phyloP scores from a whole-genome alignment of 2,113 vertebrate species.

The Pseudopodoces humilis region DNA sequence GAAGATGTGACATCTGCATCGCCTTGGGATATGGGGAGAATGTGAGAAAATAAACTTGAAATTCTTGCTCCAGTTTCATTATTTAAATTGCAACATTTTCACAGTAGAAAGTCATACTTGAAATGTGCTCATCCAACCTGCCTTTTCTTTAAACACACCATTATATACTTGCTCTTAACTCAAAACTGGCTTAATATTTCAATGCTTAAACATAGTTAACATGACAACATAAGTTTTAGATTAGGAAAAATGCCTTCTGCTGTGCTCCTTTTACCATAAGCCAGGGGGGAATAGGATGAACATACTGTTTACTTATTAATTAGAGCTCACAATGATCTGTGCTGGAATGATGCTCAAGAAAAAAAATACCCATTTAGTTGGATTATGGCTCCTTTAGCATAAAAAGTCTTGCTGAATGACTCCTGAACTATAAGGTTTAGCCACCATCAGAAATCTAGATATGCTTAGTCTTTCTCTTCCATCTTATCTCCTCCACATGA shows the following conservation, averaged over 20 bases:
- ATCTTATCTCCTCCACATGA: neutral
- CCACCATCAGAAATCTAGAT: neutral
- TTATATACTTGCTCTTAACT: neutral
- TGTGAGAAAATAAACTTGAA: conserved; percentile 47
- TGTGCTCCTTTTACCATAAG: neutral
- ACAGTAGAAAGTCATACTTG: neutral
- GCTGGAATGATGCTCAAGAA: neutral
- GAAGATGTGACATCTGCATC: conserved; percentile 7
- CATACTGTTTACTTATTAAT: neutral
- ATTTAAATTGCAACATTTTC: conserved; percentile 21
- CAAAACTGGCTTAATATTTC: neutral
- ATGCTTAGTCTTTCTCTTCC: neutral
- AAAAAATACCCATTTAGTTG: neutral
- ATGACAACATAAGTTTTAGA: neutral
- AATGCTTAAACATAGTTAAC: neutral
- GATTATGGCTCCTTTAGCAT: neutral
- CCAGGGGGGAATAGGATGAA: neutral
- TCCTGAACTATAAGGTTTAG: neutral
- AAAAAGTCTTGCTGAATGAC: neutral
- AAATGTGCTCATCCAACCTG: neutral
- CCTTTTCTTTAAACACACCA: neutral
- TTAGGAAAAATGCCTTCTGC: neutral
- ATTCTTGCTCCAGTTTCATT: conserved; percentile 10
- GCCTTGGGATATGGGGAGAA: conserved; percentile 23
- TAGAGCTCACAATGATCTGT: neutral